phyloP scores from a whole-genome alignment of 2,797 vertebrate genomes.

The Rousettus madagascariensis region DNA sequence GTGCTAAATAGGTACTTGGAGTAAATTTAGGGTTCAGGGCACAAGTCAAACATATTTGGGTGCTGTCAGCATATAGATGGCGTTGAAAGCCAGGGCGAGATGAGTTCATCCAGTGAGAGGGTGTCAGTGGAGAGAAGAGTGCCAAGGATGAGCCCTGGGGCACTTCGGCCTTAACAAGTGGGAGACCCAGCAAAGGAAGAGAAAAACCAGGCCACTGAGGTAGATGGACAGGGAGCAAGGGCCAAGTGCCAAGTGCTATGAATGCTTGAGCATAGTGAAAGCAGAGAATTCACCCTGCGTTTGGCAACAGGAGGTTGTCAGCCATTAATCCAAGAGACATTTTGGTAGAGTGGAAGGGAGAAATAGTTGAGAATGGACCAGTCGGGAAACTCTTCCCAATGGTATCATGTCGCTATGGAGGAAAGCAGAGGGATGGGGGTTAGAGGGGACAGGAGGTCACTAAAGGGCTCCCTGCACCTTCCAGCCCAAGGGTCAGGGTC shows the following conservation, averaged over 20 bases:
- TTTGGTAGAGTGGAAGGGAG: not conserved
- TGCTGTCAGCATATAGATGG: not conserved
- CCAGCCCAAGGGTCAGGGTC: not conserved
- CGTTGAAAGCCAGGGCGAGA: not conserved
- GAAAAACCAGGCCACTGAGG: not conserved
- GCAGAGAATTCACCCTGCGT: not conserved
- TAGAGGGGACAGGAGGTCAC: not conserved
- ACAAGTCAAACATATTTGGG: not conserved
- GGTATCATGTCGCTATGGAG: rapidly evolving
- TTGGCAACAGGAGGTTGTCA: rapidly evolving
- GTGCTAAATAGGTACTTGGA: not conserved
- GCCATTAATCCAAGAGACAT: not conserved
- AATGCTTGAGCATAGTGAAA: no score
- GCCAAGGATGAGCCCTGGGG: not conserved
- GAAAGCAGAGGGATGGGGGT: not conserved
- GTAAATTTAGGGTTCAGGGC: not conserved
- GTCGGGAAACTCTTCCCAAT: not conserved
- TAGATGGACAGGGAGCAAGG: not conserved
- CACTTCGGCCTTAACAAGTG: not conserved
- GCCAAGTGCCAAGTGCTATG: rapidly evolving
- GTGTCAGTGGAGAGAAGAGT: not conserved
- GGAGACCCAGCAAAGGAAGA: not conserved
- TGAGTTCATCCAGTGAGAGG: not conserved
- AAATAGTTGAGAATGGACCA: rapidly evolving
- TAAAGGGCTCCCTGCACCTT: not conserved